Conservation (phyloP, 2,113 vertebrate genomes). For the Tyrannus savana region DNA sequence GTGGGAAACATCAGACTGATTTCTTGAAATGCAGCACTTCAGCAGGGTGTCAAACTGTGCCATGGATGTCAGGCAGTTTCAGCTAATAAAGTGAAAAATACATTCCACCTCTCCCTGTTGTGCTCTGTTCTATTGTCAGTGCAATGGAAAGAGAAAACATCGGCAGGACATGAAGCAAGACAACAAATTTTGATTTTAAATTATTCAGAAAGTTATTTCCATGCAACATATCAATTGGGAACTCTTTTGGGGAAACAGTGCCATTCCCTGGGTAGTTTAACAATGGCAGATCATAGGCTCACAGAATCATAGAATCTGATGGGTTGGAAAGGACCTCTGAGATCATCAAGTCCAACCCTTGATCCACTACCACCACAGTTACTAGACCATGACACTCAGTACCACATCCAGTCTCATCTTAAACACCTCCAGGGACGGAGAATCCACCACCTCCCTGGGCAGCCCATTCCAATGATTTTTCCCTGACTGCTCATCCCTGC, state of each 20-base stretch:
- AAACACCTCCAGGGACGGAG: too few species aligned
- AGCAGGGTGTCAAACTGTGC: not conserved
- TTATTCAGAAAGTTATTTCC: not conserved
- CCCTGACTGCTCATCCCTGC: not conserved
- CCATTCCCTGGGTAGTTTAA: not conserved
- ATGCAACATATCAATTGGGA: not conserved
- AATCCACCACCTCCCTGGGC: too few species aligned
- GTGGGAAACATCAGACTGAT: not conserved
- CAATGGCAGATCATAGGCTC: not conserved
- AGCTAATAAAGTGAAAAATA: not conserved
- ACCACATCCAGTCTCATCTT: too few species aligned
- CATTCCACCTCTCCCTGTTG: not conserved
- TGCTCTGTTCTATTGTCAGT: not conserved
- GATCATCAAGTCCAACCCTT: too few species aligned
- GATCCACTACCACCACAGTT: too few species aligned
- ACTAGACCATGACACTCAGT: too few species aligned
- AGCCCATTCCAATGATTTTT: not conserved
- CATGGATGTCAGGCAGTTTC: not conserved
- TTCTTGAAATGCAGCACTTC: conserved; percentile 15
- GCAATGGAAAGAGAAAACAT: not conserved
- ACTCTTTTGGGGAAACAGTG: not conserved
- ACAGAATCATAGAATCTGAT: too few species aligned
- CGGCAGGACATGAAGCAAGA: not conserved
- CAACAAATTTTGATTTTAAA: not conserved
- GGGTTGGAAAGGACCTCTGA: too few species aligned